Evolutionary conservation across 1,140 invertebrate genomes (phyloP).

Genomic region (Dreissena polymorpha): DNA sequence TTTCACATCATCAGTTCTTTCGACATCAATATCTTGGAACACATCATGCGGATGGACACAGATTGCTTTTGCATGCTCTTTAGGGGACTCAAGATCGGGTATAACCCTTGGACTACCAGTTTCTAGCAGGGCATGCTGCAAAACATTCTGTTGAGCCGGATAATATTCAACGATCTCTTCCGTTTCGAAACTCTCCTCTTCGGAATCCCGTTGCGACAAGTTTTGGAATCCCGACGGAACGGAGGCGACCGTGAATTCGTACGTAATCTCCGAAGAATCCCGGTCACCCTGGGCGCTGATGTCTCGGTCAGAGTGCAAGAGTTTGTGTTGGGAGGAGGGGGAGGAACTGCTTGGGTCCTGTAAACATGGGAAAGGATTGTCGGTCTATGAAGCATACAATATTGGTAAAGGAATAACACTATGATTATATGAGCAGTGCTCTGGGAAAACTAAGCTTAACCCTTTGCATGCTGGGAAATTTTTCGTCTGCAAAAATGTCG

Average conservation of each 20-base stretch:
- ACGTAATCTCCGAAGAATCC: constrained; percentile 66
- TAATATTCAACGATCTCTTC: constrained; percentile 35
- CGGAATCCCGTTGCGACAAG: constrained; percentile 4
- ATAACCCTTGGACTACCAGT: constrained; percentile 45
- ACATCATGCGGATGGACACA: background rate
- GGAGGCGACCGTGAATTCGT: constrained; percentile 61
- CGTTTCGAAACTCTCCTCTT: constrained; percentile 13
- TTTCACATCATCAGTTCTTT: background rate
- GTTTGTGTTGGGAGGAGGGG: constrained; percentile 41
- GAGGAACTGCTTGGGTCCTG: constrained; percentile 29
- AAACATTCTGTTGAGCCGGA: background rate
- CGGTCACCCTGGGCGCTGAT: constrained; percentile 19
- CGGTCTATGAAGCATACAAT: too few relatives aligned
- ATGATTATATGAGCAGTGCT: too few relatives aligned
- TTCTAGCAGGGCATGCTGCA: background rate
- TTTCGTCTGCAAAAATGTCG: too few relatives aligned
- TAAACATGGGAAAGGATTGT: constrained; percentile 26
- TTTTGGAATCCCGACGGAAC: constrained; percentile 70
- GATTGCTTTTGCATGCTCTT: constrained; percentile 25
- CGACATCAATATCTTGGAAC: background rate
- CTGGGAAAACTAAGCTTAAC: too few relatives aligned
- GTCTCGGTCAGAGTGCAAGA: constrained; percentile 10
- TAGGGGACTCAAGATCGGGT: constrained; percentile 50
- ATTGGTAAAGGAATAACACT: too few relatives aligned
- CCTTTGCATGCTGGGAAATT: too few relatives aligned